Evolutionary conservation across 2,797 vertebrate species (phyloP).

Genomic region (Danio aesculapii): DNA sequence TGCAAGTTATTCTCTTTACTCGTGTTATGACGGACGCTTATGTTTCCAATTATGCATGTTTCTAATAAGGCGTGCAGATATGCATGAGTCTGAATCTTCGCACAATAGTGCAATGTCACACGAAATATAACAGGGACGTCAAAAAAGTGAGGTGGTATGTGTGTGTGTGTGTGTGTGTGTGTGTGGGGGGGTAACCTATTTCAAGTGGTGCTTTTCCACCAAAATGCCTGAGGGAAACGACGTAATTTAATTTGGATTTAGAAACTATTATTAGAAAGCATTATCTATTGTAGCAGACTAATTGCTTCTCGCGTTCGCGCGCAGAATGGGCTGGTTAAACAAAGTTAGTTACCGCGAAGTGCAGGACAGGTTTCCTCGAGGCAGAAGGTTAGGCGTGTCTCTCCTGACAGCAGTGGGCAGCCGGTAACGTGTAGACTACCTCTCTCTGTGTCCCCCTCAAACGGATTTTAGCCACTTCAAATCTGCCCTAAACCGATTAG

Average conservation of each 20-base stretch:
- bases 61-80: conserved; percentile 17
- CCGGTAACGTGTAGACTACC: conserved; percentile 65
- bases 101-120: conserved; percentile 23
- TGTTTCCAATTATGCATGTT: conserved; percentile 20
- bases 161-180: too few relatives aligned
- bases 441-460: conserved; percentile 74
- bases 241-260: conserved; percentile 81
- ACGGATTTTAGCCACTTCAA: conserved; percentile 80
- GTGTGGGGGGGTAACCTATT: conserved; percentile 34
- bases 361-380: conserved; percentile 74
- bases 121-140: conserved; percentile 13
- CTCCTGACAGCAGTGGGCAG: conserved; percentile 61
- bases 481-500: conserved; percentile 87
- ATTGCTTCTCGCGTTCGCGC: conserved; percentile 69
- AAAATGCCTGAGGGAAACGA: conserved; percentile 75
- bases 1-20: conserved; percentile 24
- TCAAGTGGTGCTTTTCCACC: conserved; percentile 71
- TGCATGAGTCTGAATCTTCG: not conserved
- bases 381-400: conserved; percentile 72
- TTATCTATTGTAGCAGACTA: conserved; percentile 76
- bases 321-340: conserved; percentile 73
- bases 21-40: conserved; percentile 11
- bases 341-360: conserved; percentile 71
- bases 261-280: conserved; percentile 80
- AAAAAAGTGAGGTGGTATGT: too few relatives aligned